phyloP scores from a whole-genome alignment of 2,113 vertebrate species.

The Trematocara zebra region DNA sequence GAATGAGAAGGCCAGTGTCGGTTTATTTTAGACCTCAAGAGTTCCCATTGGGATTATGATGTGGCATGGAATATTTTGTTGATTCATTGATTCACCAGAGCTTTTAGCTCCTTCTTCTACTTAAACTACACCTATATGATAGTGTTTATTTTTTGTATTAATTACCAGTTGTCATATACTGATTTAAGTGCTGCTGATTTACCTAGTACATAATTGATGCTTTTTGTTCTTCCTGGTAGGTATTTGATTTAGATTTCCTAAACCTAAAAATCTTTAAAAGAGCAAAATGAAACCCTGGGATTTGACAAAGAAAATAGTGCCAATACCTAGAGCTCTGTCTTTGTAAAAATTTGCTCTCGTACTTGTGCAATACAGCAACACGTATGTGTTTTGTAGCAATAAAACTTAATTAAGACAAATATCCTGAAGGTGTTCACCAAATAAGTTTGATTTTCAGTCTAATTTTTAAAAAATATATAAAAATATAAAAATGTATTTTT shows the following conservation, averaged over 20 bases:
- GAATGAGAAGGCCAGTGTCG: conserved; percentile 28
- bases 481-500: background rate
- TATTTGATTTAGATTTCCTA: background rate
- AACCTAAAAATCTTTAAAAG: background rate
- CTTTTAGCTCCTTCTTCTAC: background rate
- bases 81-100: conserved; percentile 25
- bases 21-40: conserved; percentile 50
- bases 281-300: background rate
- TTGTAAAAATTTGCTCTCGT: background rate
- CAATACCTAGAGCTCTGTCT: background rate
- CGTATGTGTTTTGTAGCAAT: background rate
- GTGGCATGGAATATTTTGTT: conserved; percentile 13
- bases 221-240: background rate
- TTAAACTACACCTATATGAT: background rate
- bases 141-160: background rate
- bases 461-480: background rate
- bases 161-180: background rate
- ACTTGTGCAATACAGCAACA: background rate
- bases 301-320: background rate
- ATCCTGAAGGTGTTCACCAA: background rate
- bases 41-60: conserved; percentile 42
- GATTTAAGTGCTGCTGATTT: background rate
- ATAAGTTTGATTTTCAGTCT: background rate
- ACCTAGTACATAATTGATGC: background rate
- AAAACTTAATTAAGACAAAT: background rate